Conservation (phyloP, 1,140 invertebrate genomes). For the Semibalanus balanoides region DNA sequence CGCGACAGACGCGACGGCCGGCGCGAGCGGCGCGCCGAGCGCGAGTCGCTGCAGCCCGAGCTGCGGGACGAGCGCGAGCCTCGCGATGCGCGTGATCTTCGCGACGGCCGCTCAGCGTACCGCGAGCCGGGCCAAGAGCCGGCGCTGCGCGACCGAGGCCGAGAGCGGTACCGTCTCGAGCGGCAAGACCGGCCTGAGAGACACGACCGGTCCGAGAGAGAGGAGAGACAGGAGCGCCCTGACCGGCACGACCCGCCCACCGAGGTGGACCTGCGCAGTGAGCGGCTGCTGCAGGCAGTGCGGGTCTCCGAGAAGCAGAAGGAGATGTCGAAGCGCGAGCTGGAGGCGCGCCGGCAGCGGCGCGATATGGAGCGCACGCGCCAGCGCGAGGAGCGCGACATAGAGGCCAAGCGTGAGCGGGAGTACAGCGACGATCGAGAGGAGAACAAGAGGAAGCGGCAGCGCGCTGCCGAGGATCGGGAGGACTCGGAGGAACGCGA, state of each 20-base stretch:
- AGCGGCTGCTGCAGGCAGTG: conserved; percentile 11
- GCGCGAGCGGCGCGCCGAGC: not conserved
- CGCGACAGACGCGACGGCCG: not conserved
- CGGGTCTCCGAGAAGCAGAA: conserved; percentile 59
- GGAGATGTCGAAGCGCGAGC: conserved; percentile 44
- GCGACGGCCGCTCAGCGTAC: not conserved
- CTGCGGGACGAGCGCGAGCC: no score
- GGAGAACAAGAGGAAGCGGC: conserved; percentile 8
- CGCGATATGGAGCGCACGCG: conserved; percentile 33
- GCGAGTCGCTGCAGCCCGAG: not conserved
- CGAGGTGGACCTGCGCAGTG: conserved; percentile 10
- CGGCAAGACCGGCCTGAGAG: not conserved
- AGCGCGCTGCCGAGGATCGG: conserved; percentile 5
- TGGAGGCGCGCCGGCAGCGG: conserved; percentile 26
- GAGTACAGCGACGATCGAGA: conserved; percentile 1
- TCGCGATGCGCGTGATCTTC: no score
- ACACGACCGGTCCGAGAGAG: no score
- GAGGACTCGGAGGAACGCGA: conserved; percentile 13
- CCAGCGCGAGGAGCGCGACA: conserved; percentile 30
- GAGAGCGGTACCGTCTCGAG: not conserved
- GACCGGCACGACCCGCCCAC: not conserved
- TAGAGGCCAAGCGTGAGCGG: conserved; percentile 33
- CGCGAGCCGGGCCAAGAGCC: not conserved
- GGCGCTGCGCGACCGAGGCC: not conserved
- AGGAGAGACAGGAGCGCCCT: no score